Percentiles rank a stretch among this genome's conserved stretches.
Conservation (phyloP, 2,888 invertebrate species). For the Galerucella calmariensis region DNA sequence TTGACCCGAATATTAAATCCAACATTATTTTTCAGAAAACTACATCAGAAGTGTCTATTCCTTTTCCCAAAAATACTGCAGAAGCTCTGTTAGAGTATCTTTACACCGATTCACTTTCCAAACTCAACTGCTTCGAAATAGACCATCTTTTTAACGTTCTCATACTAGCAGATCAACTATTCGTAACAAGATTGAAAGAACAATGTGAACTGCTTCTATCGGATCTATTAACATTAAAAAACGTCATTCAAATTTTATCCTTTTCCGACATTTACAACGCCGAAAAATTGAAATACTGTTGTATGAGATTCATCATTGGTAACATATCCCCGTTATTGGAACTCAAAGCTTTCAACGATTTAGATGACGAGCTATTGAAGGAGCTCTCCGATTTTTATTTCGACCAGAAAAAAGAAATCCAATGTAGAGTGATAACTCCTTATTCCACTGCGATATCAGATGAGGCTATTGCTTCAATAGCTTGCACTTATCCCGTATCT, state of each 20-base stretch:
- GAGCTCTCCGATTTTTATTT: conserved; percentile 77
- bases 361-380: conserved; percentile 72
- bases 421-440: conserved; percentile 76
- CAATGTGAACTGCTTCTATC: conserved; percentile 75
- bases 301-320: conserved; percentile 81
- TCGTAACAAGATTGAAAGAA: conserved; percentile 77
- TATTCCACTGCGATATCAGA: conserved; percentile 73
- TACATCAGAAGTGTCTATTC: conserved; percentile 63
- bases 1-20: too few relatives aligned
- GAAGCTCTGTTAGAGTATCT: conserved; percentile 79
- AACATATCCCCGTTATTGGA: conserved; percentile 81
- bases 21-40: conserved; percentile 47
- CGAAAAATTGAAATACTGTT: conserved; percentile 74
- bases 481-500: conserved; percentile 64
- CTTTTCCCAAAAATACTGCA: conserved; percentile 72
- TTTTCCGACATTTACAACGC: conserved; percentile 84
- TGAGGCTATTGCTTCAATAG: conserved; percentile 67
- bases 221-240: conserved; percentile 76
- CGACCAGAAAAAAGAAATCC: conserved; percentile 70
- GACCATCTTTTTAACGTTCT: conserved; percentile 80
- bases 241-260: conserved; percentile 80
- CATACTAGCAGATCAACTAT: conserved; percentile 83
- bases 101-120: conserved; percentile 76
- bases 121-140: conserved; percentile 71
- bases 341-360: conserved; percentile 72